Evolutionary conservation across 2,797 vertebrate genomes (phyloP).

Genomic region (Apogon talboti): DNA sequence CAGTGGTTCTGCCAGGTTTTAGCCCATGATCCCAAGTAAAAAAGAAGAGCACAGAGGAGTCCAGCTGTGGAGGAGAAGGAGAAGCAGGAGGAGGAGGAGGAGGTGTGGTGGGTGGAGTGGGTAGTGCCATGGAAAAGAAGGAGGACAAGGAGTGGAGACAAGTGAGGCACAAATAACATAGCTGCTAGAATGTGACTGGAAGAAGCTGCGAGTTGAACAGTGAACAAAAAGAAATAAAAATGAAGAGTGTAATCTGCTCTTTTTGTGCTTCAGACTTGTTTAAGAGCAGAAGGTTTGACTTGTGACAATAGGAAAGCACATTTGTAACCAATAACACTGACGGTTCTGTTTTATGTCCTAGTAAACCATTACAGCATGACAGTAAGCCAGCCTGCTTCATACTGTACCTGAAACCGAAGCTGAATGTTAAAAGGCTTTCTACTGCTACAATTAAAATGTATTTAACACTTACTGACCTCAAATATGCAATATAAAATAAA

Average conservation of each 20-base stretch:
- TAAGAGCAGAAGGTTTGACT: neutral
- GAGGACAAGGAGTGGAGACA: conserved; percentile 21
- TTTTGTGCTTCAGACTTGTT: neutral
- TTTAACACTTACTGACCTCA: neutral
- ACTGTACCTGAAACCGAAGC: too few relatives aligned
- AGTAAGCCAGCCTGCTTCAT: neutral
- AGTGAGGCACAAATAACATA: conserved; percentile 14
- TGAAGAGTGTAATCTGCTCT: neutral
- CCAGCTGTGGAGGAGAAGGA: conserved; percentile 50
- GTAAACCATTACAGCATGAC: neutral
- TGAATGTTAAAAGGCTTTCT: too few relatives aligned
- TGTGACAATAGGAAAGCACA: too few relatives aligned
- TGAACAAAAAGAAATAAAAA: neutral
- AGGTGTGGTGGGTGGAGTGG: conserved; percentile 33
- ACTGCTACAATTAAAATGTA: neutral
- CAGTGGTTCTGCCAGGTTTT: conserved; percentile 73
- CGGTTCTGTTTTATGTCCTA: neutral
- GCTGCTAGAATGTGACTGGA: neutral
- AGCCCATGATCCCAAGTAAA: conserved; percentile 69
- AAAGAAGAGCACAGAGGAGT: conserved; percentile 49
- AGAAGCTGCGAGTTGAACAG: neutral
- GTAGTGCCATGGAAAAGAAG: conserved; percentile 53
- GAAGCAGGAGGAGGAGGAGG: conserved; percentile 1
- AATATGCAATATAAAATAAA: too few relatives aligned
- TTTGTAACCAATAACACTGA: neutral